A percentile compares a stretch with the other conserved stretches of the same genome.
Conservation (phyloP, 1,140 invertebrate species). For the Sarcophaga peregrina region DNA sequence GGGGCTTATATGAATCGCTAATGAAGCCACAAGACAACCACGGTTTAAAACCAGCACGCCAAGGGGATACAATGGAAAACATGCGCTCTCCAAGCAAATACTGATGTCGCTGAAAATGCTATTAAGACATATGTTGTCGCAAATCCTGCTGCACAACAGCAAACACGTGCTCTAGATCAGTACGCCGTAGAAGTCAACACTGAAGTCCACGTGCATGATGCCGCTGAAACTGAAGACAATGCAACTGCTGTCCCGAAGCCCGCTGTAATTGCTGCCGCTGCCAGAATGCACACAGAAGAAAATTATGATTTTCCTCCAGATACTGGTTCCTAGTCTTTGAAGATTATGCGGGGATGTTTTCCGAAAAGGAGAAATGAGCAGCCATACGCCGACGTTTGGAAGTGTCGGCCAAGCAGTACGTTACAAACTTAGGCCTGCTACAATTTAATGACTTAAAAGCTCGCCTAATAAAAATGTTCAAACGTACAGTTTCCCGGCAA, state of each 20-base stretch:
- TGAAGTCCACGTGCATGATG: neutral
- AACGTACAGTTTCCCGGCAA: neutral
- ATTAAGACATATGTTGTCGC: neutral
- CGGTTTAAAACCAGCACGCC: neutral
- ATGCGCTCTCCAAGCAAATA: neutral
- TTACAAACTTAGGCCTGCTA: constrained; percentile 14
- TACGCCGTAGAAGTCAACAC: neutral
- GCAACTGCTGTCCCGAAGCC: neutral
- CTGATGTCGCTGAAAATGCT: neutral
- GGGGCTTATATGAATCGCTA: too few relatives aligned
- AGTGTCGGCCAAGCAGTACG: constrained; percentile 16
- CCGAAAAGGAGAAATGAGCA: neutral
- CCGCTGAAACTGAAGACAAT: constrained; percentile 5
- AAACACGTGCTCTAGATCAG: constrained; percentile 10
- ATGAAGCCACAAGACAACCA: neutral
- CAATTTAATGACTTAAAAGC: neutral
- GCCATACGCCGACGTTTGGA: constrained; percentile 16
- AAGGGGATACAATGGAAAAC: neutral
- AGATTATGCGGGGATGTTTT: constrained; percentile 8
- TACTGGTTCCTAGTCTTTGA: constrained; percentile 36
- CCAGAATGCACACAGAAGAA: neutral
- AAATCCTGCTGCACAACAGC: neutral
- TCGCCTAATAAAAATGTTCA: neutral
- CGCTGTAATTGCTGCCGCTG: neutral
- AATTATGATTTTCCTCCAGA: constrained; percentile 11